Evolutionary conservation across 2,113 vertebrate genomes (phyloP).

Genomic region (Lepisosteus oculatus): DNA sequence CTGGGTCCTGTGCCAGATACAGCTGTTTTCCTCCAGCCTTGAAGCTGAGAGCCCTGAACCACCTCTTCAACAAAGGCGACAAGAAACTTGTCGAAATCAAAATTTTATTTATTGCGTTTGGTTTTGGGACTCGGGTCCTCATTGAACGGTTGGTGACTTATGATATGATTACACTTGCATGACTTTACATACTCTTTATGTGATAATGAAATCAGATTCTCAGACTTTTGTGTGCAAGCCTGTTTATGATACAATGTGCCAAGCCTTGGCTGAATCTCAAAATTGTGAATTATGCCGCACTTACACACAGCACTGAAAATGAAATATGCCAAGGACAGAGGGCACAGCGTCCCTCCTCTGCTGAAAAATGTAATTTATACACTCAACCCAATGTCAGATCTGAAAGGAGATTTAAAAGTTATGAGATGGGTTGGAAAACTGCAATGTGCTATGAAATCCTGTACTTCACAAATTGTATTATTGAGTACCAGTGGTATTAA

Average conservation of each 20-base stretch:
- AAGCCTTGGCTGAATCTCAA: neutral
- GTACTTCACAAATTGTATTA: neutral
- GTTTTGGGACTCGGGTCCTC: too few relatives aligned
- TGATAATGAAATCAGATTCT: too few relatives aligned
- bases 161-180: too few relatives aligned
- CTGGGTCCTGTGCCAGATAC: conserved; percentile 46
- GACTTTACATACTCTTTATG: too few relatives aligned
- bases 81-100: too few relatives aligned
- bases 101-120: too few relatives aligned
- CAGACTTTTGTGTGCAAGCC: too few relatives aligned
- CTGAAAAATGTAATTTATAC: neutral
- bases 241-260: neutral
- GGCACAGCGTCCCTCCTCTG: neutral
- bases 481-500: neutral
- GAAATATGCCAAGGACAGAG: conserved; percentile 4
- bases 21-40: conserved; percentile 41
- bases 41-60: neutral
- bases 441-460: neutral
- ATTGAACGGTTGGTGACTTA: too few relatives aligned
- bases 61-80: too few relatives aligned
- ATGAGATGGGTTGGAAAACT: neutral
- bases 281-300: neutral
- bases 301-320: neutral
- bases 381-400: neutral
- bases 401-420: neutral